Conservation (phyloP, 2,797 vertebrate species). For the Tarsius wallacei region DNA sequence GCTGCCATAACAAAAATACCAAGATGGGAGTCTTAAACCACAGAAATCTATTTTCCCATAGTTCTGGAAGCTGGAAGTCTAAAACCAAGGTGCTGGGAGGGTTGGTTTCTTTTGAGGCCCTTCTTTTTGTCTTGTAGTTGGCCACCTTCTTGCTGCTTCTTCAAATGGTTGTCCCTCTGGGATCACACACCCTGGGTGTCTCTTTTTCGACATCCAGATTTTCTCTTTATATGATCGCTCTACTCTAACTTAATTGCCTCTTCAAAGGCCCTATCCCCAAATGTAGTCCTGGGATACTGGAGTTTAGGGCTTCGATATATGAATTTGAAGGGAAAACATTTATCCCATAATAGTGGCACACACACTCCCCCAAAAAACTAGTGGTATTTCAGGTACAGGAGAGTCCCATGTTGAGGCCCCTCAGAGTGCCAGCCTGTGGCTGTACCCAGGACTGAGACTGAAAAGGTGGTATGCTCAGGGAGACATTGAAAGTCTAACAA, state of each 20-base stretch:
- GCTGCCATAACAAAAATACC: not conserved
- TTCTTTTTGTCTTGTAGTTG: not conserved
- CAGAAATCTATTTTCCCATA: not conserved
- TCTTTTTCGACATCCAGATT: not conserved
- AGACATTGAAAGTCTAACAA: not conserved
- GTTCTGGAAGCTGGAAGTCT: not conserved
- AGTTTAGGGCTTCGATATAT: not conserved
- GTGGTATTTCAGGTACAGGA: not conserved
- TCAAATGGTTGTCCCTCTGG: not conserved
- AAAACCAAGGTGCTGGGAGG: not conserved
- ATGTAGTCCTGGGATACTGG: not conserved
- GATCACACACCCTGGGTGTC: fast-evolving
- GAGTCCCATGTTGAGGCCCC: not conserved
- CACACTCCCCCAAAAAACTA: not conserved
- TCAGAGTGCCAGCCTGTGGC: not conserved
- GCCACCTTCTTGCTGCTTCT: not conserved
- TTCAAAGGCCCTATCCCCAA: not conserved
- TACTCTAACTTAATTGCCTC: not conserved
- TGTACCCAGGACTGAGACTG: not conserved
- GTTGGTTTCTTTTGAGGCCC: not conserved
- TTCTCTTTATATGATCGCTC: not conserved
- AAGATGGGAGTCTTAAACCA: not conserved
- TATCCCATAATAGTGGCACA: not conserved
- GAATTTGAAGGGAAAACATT: not conserved
- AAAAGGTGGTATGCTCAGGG: too few relatives aligned